phyloP scores from a whole-genome alignment of 2,113 vertebrate species.

The Rhagologus leucostigma region DNA sequence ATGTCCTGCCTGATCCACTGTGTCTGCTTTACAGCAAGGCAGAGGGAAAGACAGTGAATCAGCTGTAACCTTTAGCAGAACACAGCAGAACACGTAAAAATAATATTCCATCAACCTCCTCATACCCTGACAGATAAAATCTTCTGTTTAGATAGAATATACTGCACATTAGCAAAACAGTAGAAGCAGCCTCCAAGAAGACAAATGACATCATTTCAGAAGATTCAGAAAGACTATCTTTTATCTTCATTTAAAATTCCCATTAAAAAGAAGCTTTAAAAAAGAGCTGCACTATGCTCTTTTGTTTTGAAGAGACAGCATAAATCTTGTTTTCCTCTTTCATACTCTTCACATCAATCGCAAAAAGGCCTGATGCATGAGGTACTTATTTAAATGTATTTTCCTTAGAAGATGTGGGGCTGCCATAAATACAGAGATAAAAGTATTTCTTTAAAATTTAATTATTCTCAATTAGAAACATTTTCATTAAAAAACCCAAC shows the following conservation, averaged over 20 bases:
- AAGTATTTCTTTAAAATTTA: not conserved
- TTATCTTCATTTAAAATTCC: not conserved
- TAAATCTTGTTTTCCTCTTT: slow-evolving; percentile 24
- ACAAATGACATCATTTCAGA: slow-evolving; percentile 12
- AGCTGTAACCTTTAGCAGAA: not conserved
- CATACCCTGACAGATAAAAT: not conserved
- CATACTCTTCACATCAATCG: not conserved
- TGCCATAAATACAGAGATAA: not conserved
- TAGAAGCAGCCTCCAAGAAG: not conserved
- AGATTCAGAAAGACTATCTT: slow-evolving; percentile 15
- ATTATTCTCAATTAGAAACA: not conserved
- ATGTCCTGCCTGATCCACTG: not conserved
- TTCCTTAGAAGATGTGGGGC: not conserved
- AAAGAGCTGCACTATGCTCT: not conserved
- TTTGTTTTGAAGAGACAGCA: slow-evolving; percentile 3
- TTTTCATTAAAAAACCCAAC: accelerated
- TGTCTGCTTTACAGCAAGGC: not conserved
- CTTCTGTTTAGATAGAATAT: not conserved
- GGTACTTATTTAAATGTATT: not conserved
- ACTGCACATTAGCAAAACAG: not conserved
- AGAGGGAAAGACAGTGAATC: not conserved
- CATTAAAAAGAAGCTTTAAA: slow-evolving; percentile 19
- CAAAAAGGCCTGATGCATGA: not conserved
- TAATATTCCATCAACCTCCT: not conserved
- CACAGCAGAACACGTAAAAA: not conserved